Conservation (phyloP, 2,113 vertebrate genomes). For the Mobula hypostoma region DNA sequence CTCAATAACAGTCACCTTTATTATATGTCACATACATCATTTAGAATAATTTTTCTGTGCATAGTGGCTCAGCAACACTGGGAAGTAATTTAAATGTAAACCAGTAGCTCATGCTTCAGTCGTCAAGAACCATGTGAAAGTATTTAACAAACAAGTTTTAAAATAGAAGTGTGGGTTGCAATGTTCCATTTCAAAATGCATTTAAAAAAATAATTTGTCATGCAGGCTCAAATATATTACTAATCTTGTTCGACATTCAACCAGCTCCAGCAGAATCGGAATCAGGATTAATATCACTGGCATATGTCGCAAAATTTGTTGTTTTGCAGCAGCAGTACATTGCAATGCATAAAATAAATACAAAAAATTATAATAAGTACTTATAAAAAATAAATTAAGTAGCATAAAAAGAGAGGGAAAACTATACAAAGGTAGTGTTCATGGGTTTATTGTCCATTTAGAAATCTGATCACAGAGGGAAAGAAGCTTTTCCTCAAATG, state of each 20-base stretch:
- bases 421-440: too few species aligned
- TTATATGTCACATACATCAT: background rate
- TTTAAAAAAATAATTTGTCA: slow-evolving; percentile 4
- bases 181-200: background rate
- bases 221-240: background rate
- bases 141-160: background rate
- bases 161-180: background rate
- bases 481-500: too few species aligned
- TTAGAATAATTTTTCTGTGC: background rate
- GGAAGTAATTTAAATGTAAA: background rate
- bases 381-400: too few species aligned
- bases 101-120: background rate
- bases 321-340: too few species aligned
- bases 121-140: background rate
- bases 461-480: too few species aligned
- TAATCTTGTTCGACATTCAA: background rate
- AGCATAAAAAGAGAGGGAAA: too few species aligned
- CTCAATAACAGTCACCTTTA: background rate
- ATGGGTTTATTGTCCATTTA: too few species aligned
- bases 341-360: too few species aligned
- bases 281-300: too few species aligned
- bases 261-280: background rate
- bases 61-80: background rate
- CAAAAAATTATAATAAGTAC: too few species aligned
- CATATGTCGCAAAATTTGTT: too few species aligned